Percentiles rank a stretch among this genome's conserved stretches.
Conservation (phyloP, 2,888 invertebrate genomes). For the Caenorhabditis sp. region DNA sequence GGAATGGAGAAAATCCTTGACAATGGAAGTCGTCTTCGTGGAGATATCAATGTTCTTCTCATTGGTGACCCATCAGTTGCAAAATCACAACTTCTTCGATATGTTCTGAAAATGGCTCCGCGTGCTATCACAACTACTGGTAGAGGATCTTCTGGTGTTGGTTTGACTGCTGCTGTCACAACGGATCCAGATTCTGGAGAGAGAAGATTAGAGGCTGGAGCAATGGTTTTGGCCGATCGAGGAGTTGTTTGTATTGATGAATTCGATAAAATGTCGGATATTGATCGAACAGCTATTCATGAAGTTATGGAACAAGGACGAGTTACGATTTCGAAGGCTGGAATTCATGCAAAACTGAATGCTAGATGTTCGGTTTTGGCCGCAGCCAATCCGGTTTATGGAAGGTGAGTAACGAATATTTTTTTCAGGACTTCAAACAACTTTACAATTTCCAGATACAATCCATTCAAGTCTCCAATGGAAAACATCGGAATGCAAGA, state of each 20-base stretch:
- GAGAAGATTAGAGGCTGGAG: conserved; percentile 80
- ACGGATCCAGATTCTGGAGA: conserved; percentile 86
- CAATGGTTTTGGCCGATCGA: conserved; percentile 98
- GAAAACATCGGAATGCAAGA: conserved; percentile 99
- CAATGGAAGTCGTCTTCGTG: conserved; percentile 89
- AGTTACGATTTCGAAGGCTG: conserved; percentile 96
- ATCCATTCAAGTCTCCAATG: conserved; percentile 99
- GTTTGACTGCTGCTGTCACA: conserved; percentile 96
- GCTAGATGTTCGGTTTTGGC: conserved; percentile 96
- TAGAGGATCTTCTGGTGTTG: conserved; percentile 95
- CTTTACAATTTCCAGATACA: conserved; percentile 78
- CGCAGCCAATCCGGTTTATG: conserved; percentile 99
- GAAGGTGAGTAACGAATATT: conserved; percentile 77
- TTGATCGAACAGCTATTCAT: conserved; percentile 97
- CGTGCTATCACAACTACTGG: conserved; percentile 96
- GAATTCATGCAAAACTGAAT: conserved; percentile 91
- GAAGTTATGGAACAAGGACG: conserved; percentile 99
- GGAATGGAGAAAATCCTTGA: conserved; percentile 87
- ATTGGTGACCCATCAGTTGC: conserved; percentile 99
- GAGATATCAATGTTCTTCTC: conserved; percentile 86
- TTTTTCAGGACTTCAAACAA: neutral
- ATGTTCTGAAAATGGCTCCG: conserved; percentile 92
- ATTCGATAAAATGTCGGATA: conserved; percentile 97
- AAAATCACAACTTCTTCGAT: conserved; percentile 85
- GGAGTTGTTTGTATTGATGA: conserved; percentile 97